Percentiles rank a stretch among this genome's conserved stretches.
Conservation (phyloP, 1,140 invertebrate species). For the Neodiprion lecontei region DNA sequence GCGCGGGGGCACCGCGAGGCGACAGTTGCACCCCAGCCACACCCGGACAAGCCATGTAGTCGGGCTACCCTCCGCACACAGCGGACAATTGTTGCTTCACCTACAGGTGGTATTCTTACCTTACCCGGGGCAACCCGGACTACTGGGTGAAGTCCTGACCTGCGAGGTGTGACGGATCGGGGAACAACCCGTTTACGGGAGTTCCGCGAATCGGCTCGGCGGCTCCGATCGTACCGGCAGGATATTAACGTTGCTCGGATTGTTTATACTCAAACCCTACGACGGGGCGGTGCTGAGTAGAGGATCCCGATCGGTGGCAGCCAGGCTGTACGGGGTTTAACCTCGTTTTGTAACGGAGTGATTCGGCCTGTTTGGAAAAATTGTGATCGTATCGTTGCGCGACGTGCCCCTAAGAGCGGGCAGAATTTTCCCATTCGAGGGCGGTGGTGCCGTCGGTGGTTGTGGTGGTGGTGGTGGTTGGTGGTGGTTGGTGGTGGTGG, state of each 20-base stretch:
- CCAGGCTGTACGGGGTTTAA: no score
- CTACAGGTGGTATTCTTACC: slow-evolving; percentile 57
- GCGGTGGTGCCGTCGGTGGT: slow-evolving; percentile 6
- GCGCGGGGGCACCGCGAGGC: slow-evolving; percentile 45
- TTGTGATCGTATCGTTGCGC: background rate
- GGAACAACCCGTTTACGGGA: background rate
- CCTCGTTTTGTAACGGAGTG: no score
- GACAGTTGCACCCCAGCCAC: slow-evolving; percentile 61
- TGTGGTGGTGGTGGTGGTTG: slow-evolving; percentile 24
- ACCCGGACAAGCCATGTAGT: slow-evolving; percentile 63
- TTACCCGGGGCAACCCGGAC: background rate
- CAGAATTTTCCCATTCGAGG: background rate
- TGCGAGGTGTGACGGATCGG: background rate
- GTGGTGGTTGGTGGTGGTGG: slow-evolving; percentile 12
- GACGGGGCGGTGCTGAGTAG: no score
- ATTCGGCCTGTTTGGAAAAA: background rate
- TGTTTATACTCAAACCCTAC: no score
- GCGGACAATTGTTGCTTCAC: slow-evolving; percentile 64
- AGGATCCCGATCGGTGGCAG: no score
- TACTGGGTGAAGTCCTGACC: background rate
- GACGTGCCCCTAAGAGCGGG: no score
- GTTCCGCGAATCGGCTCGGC: no score
- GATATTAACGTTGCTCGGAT: no score
- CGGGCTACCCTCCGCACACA: slow-evolving; percentile 60
- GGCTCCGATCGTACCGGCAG: no score